These are phyloP conservation scores for Eriocheir sinensis DNA, from an alignment of 1,140 invertebrate genomes.

Conservation along the genomic window DNA sequence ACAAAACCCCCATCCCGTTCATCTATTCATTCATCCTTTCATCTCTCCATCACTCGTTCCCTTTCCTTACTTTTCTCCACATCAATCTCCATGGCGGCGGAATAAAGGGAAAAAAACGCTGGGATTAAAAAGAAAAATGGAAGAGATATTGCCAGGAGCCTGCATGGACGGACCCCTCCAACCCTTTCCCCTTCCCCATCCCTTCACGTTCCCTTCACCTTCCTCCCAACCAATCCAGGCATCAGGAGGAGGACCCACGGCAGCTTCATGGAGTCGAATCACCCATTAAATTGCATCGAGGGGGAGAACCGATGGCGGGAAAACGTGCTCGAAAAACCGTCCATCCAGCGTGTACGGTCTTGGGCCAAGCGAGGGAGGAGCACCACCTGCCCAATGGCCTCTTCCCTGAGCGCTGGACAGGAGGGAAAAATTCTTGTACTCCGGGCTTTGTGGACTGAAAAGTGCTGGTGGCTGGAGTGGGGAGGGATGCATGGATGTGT, in stretches of 20 bases:
- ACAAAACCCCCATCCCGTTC: too few species aligned
- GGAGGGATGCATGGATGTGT: too few species aligned
- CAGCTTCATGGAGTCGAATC: background rate
- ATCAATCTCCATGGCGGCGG: background rate
- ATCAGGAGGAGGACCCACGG: background rate
- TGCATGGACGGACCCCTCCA: background rate
- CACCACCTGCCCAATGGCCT: too few species aligned
- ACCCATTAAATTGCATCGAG: background rate
- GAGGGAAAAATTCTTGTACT: too few species aligned
- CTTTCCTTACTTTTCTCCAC: background rate
- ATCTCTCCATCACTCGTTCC: too few species aligned
- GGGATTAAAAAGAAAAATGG: background rate
- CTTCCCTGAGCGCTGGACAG: too few species aligned
- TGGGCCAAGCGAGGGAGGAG: too few species aligned
- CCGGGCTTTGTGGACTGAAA: too few species aligned
- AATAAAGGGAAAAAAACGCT: background rate
- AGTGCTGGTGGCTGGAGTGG: too few species aligned
- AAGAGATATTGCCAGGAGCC: background rate
- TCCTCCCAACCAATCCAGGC: background rate
- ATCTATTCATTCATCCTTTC: too few species aligned
- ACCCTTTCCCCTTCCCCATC: too few species aligned
- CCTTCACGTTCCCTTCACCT: background rate
- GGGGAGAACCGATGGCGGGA: background rate
- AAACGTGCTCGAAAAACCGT: background rate
- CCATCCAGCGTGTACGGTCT: too few species aligned